Percentiles rank a stretch among this genome's conserved stretches.
Conservation (phyloP, 2,797 vertebrate species). For the Clarias platycephalus region DNA sequence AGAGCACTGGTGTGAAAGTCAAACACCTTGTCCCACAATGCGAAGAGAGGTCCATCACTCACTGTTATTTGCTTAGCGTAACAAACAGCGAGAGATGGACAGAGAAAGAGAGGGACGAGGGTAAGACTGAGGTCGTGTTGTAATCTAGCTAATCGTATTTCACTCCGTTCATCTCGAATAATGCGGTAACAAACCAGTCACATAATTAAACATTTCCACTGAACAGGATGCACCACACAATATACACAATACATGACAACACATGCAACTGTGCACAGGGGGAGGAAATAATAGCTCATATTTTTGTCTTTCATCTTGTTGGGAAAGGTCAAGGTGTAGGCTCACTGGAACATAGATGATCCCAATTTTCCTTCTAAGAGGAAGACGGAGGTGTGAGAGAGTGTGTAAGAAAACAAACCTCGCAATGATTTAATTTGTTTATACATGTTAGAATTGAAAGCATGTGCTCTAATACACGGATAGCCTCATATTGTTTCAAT, state of each 20-base stretch:
- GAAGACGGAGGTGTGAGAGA: constrained; percentile 44
- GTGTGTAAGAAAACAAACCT: constrained; percentile 16
- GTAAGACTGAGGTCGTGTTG: constrained; percentile 39
- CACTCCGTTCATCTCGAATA: neutral
- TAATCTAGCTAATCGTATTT: constrained; percentile 27
- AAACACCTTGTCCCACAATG: constrained; percentile 79
- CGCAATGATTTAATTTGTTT: neutral
- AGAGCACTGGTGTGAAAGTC: constrained; percentile 78
- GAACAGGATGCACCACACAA: constrained; percentile 12
- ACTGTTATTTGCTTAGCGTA: constrained; percentile 74
- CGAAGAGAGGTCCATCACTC: constrained; percentile 75
- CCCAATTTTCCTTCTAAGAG: constrained; percentile 30
- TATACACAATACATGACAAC: neutral
- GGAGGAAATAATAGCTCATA: constrained; percentile 8
- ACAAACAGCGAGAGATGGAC: constrained; percentile 59
- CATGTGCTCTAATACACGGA: neutral
- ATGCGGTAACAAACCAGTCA: neutral
- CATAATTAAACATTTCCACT: constrained; percentile 19
- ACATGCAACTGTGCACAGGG: constrained; percentile 10
- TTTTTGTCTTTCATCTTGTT: constrained; percentile 41
- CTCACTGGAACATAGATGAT: constrained; percentile 31
- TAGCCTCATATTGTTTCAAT: constrained; percentile 9
- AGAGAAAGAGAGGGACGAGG: constrained; percentile 31
- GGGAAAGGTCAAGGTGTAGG: constrained; percentile 62
- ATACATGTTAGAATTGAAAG: constrained; percentile 3